Evolutionary conservation across 1,140 invertebrate species (phyloP).

Genomic region (Orius insidiosus): DNA sequence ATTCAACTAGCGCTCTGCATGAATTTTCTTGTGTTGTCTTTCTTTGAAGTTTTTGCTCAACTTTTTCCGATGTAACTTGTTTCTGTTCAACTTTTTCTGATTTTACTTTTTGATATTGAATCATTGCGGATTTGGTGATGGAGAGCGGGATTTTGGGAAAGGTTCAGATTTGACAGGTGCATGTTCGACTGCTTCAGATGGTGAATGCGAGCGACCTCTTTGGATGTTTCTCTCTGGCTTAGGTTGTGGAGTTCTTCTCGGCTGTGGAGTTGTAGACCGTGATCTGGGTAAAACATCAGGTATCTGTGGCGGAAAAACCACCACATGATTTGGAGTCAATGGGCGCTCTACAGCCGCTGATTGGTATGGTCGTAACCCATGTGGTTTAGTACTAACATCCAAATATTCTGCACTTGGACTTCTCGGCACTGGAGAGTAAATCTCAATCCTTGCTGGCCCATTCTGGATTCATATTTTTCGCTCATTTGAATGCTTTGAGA

Average conservation of each 20-base stretch:
- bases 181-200: slow-evolving; percentile 5
- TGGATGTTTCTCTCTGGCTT: slow-evolving; percentile 3
- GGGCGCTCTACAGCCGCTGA: slow-evolving; percentile 15
- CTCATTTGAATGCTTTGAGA: not conserved
- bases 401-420: slow-evolving; percentile 5
- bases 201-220: not conserved
- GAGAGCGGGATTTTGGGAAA: slow-evolving; percentile 1
- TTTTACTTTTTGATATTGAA: not conserved
- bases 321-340: slow-evolving; percentile 16
- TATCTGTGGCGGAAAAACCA: slow-evolving; percentile 21
- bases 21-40: not conserved
- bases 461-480: slow-evolving; percentile 2
- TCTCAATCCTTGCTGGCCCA: not conserved
- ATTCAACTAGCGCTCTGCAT: not conserved
- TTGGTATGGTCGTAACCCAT: slow-evolving; percentile 15
- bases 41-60: slow-evolving; percentile 5
- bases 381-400: slow-evolving; percentile 14
- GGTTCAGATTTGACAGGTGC: not conserved
- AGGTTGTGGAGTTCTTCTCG: not conserved
- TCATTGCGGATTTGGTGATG: not conserved
- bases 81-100: slow-evolving; percentile 5
- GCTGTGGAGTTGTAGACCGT: slow-evolving; percentile 11
- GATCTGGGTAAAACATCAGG: slow-evolving; percentile 4
- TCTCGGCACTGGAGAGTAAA: not conserved
- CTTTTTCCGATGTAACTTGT: no score